Evolutionary conservation across 2,797 vertebrate species (phyloP), one percentile per base, ranked within the genome.

Genomic region (Enteromius argenteus): DNA sequence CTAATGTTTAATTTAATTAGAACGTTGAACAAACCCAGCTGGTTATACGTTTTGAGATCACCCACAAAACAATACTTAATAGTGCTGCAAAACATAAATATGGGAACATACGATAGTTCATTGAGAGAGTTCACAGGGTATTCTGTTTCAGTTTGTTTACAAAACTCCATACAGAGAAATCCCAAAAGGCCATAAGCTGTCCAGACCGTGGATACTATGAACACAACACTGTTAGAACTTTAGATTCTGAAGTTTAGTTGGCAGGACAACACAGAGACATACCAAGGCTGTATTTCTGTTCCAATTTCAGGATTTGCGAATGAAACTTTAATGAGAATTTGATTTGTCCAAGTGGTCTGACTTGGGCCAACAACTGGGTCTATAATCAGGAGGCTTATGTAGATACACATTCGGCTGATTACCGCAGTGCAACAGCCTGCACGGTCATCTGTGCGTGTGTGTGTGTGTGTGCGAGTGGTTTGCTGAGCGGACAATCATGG

Each of bases 351-450:
- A 83, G 80, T 44, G 53, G 71, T 77, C 64, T 82, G 68, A 79
- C 78, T 64, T 64, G 60, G 58, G n/a, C n/a, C 56, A 86, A 83
- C 85, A 84, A 85, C 79, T 68, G 76, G 76, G 32, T 83, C 80
- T 67, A 78, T 87, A 86, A 86, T 82, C 71, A 86, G 84, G 75
- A 83, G 83, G 76, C 88, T 83, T 84, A 79, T 84, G 84, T 79
- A 81, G 78, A 82, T 80, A 79, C 80, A 84, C 86, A 87, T 87
- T 87, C 75, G 39, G 60, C 32, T 86, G 86, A 87, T 81, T 87
- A 79, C 76, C 51, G 72, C 79, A 85, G 86, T 64, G 83, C 71
- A 86, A 69, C 58, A 74, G 75, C 71, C 73, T 84, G 86, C 30
- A 23, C 49, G 77, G 81, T 87, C 84, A 84, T 84, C 78, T 83